These are phyloP conservation scores for Ceratotherium simum DNA, from an alignment of 2,113 vertebrate genomes.

Conservation along the genomic window DNA sequence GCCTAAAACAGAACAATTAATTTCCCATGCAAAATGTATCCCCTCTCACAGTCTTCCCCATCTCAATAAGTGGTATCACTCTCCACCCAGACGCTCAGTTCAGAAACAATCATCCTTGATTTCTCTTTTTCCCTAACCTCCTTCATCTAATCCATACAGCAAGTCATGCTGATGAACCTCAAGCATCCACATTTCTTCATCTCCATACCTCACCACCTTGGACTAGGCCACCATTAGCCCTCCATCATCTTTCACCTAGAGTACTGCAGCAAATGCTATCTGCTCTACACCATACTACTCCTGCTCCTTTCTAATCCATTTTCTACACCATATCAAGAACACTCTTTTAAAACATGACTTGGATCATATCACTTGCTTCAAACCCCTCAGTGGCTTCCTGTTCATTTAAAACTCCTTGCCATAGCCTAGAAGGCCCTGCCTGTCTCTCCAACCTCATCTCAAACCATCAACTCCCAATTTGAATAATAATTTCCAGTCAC, in stretches of 20 bases:
- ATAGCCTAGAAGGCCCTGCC: neutral
- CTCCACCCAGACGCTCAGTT: conserved; percentile 5
- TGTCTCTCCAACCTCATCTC: neutral
- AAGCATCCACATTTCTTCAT: neutral
- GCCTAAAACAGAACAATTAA: conserved; percentile 42
- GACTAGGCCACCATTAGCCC: neutral
- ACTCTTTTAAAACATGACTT: neutral
- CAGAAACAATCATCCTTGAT: neutral
- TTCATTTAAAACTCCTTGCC: conserved; percentile 21
- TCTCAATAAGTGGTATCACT: conserved; percentile 1
- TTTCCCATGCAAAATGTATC: neutral
- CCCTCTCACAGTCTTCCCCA: neutral
- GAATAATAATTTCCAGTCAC: conserved; percentile 7
- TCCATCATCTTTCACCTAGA: neutral
- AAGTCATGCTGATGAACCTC: neutral
- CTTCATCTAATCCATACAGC: neutral
- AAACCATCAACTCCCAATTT: conserved; percentile 23
- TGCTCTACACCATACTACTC: neutral
- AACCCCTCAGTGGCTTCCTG: neutral
- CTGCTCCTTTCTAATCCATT: conserved; percentile 24
- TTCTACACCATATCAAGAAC: neutral
- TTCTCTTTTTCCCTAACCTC: neutral
- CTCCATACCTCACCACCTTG: neutral
- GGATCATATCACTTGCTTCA: neutral
- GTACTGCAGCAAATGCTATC: neutral